Evolutionary conservation across 2,888 invertebrate species (phyloP).

Genomic region (Heliconius cydno): DNA sequence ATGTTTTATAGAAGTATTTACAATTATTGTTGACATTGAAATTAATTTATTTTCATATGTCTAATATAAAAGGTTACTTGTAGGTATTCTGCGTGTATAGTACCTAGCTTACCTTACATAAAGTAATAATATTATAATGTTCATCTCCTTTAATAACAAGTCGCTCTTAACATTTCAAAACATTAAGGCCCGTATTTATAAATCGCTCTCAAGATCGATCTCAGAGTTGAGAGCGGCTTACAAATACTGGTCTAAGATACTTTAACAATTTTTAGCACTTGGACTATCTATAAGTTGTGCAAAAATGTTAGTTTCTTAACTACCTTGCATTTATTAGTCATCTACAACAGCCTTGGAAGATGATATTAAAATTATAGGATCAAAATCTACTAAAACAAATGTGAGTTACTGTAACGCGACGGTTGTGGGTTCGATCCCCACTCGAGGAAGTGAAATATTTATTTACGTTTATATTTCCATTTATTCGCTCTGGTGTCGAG

Average conservation of each 20-base stretch:
- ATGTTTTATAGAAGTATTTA: not conserved
- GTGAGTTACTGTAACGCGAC: too few relatives aligned
- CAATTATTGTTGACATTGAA: not conserved
- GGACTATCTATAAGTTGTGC: not conserved
- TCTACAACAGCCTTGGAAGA: not conserved
- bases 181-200: not conserved
- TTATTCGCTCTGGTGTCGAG: too few relatives aligned
- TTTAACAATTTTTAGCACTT: not conserved
- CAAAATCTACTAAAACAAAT: not conserved
- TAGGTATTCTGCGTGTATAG: not conserved
- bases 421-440: too few relatives aligned
- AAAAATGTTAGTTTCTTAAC: not conserved
- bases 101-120: not conserved
- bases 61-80: constrained; percentile 1
- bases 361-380: not conserved
- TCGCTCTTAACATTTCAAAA: not conserved
- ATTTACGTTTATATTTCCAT: too few relatives aligned
- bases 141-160: not conserved
- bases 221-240: too few relatives aligned
- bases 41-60: not conserved
- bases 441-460: too few relatives aligned
- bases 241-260: not conserved
- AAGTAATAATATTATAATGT: not conserved
- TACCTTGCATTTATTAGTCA: not conserved
- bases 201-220: too few relatives aligned